A percentile compares a stretch with the other conserved stretches of the same genome.
Conservation (phyloP, 2,797 vertebrate genomes). For the Crocidura indochinensis region DNA sequence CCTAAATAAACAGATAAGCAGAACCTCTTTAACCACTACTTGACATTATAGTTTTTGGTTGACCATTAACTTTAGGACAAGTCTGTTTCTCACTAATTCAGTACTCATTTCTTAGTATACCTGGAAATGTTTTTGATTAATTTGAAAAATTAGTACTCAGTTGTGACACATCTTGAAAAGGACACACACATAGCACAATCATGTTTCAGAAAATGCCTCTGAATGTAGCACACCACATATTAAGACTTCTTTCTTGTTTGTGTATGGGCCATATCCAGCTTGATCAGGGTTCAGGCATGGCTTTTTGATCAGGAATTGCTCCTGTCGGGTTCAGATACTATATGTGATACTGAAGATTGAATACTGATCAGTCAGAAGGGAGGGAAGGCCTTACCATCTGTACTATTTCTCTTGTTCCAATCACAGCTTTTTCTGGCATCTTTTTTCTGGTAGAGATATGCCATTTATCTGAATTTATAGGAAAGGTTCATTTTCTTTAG, state of each 20-base stretch:
- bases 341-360: too few species aligned
- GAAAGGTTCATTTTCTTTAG: background rate
- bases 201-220: background rate
- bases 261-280: too few species aligned
- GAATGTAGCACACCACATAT: background rate
- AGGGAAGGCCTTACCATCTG: too few species aligned
- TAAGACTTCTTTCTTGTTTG: too few species aligned
- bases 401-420: too few species aligned
- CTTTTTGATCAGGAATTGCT: too few species aligned
- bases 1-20: constrained; percentile 1
- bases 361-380: too few species aligned
- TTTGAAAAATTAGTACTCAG: background rate
- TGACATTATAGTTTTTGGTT: background rate
- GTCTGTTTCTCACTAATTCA: background rate
- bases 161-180: constrained; percentile 51
- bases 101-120: background rate
- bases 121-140: constrained; percentile 9
- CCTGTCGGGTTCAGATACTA: too few species aligned
- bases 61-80: background rate
- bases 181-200: background rate
- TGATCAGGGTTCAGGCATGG: too few species aligned
- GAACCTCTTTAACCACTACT: background rate
- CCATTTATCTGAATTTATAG: too few species aligned
- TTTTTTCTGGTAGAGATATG: too few species aligned
- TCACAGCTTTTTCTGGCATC: too few species aligned